These are phyloP conservation scores for Rhagium mordax DNA, from an alignment of 2,888 invertebrate species.

Conservation along the genomic window DNA sequence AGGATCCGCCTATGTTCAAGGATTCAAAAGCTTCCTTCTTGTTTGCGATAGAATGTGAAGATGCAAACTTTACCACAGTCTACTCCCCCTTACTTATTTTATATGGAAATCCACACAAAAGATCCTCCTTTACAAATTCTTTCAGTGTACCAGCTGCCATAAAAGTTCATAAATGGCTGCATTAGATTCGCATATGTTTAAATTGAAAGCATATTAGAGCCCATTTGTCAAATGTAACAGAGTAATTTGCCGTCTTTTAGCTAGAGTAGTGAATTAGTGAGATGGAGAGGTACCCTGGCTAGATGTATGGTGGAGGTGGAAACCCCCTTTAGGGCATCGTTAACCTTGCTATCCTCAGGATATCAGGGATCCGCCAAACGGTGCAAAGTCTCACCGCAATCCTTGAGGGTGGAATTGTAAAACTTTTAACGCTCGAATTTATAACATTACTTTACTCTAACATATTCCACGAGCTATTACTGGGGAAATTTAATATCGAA, in stretches of 20 bases:
- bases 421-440: slow-evolving; percentile 36
- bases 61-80: not conserved
- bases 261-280: slow-evolving; percentile 35
- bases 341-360: slow-evolving; percentile 33
- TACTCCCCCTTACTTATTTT: not conserved
- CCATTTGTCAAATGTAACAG: slow-evolving; percentile 45
- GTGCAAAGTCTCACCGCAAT: slow-evolving; percentile 33
- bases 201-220: slow-evolving; percentile 44
- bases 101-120: slow-evolving; percentile 1
- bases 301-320: slow-evolving; percentile 36
- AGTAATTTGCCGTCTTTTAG: slow-evolving; percentile 44
- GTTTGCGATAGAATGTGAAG: not conserved
- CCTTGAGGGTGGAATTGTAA: slow-evolving; percentile 34
- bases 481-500: slow-evolving; percentile 31
- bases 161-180: slow-evolving; percentile 19
- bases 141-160: not conserved
- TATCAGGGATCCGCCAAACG: slow-evolving; percentile 27
- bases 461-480: slow-evolving; percentile 25
- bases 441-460: slow-evolving; percentile 11
- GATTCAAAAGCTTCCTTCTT: not conserved
- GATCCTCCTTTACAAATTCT: not conserved
- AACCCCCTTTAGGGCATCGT: slow-evolving; percentile 36
- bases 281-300: slow-evolving; percentile 31
- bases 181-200: slow-evolving; percentile 34
- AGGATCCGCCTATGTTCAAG: not conserved